These are phyloP conservation scores for Drosophila lacertosa DNA, from an alignment of 1,140 invertebrate species.

Conservation along the genomic window DNA sequence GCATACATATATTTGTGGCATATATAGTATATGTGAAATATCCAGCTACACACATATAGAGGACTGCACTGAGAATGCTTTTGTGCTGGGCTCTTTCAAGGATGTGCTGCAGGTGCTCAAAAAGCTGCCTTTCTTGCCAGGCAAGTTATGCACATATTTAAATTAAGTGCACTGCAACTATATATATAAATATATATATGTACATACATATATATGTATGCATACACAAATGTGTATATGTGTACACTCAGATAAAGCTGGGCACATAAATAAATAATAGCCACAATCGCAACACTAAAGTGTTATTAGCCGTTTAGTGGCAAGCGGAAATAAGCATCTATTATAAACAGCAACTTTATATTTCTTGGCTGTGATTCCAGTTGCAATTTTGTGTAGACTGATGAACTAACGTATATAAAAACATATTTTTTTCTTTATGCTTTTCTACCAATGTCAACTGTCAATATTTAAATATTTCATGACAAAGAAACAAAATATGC, in stretches of 20 bases:
- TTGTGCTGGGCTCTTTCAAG: constrained; percentile 56
- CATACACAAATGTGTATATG: not conserved
- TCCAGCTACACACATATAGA: constrained; percentile 46
- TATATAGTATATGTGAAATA: constrained; percentile 61
- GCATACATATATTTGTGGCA: constrained; percentile 6
- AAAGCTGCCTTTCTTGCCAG: constrained; percentile 33
- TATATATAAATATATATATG: not conserved
- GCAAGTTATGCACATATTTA: constrained; percentile 72
- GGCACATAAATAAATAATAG: constrained; percentile 54
- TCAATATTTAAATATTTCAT: too few species aligned
- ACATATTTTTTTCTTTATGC: too few species aligned
- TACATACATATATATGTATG: constrained; percentile 2
- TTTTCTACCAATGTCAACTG: too few species aligned
- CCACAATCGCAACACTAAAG: constrained; percentile 24
- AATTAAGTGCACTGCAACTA: constrained; percentile 50
- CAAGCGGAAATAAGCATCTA: constrained; percentile 15
- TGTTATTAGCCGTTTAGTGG: constrained; percentile 43
- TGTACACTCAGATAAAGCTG: constrained; percentile 29
- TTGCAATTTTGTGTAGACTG: too few species aligned
- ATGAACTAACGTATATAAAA: too few species aligned
- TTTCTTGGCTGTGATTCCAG: not conserved
- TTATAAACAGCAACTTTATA: not conserved
- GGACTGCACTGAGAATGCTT: constrained; percentile 48
- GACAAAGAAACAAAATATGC: too few species aligned
- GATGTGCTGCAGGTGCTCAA: constrained; percentile 65